A percentile compares a stretch with the other conserved stretches of the same genome.
These are phyloP conservation scores for Calephelis virginiensis DNA, from an alignment of 1,140 invertebrate genomes.

Conservation along the genomic window DNA sequence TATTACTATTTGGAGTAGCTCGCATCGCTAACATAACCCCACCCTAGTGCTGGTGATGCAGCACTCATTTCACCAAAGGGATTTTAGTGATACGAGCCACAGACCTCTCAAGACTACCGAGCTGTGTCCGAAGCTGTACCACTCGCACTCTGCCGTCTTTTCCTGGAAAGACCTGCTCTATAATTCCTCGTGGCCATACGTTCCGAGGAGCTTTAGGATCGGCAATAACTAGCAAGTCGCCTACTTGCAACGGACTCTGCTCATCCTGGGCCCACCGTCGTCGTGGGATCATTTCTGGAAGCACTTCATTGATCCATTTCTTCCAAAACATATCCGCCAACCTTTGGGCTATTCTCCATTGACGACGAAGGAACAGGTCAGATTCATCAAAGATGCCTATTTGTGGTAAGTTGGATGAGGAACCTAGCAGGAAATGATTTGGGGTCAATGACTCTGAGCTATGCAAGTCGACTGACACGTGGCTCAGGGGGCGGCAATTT, in stretches of 20 bases:
- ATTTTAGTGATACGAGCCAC: not conserved
- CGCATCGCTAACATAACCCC: too few relatives aligned
- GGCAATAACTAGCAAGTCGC: conserved; percentile 23
- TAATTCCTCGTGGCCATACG: not conserved
- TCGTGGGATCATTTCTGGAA: conserved; percentile 34
- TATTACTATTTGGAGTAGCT: too few relatives aligned
- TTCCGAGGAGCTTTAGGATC: not conserved
- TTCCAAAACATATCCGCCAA: conserved; percentile 36
- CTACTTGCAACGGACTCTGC: conserved; percentile 26
- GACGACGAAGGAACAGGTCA: conserved; percentile 23
- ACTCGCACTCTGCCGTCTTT: not conserved
- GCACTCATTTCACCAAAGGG: too few relatives aligned
- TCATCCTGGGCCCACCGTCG: conserved; percentile 37
- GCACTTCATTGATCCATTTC: conserved; percentile 31
- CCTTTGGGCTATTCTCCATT: conserved; percentile 33
- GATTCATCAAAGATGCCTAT: conserved; percentile 25
- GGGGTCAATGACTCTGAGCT: conserved; percentile 31
- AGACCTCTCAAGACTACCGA: not conserved
- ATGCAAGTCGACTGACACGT: conserved; percentile 34
- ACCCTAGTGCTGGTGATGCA: too few relatives aligned
- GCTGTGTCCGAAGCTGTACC: not conserved
- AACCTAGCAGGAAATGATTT: conserved; percentile 36
- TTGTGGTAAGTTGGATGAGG: conserved; percentile 23
- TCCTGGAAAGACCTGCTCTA: not conserved
- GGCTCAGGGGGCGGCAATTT: conserved; percentile 34